phyloP scores from a whole-genome alignment of 2,113 vertebrate species.

The Pelusios castaneus region DNA sequence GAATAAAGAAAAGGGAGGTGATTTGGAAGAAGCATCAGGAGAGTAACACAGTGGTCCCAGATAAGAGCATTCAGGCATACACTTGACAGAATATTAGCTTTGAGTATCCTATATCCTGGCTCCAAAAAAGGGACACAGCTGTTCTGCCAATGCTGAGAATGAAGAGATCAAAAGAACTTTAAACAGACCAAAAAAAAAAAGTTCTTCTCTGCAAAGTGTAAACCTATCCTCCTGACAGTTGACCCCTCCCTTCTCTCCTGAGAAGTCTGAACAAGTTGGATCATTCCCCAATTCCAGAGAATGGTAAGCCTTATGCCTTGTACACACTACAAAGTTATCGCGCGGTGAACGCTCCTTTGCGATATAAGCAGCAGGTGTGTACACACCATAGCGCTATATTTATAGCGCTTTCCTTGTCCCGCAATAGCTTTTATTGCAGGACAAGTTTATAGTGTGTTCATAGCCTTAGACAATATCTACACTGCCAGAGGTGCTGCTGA shows the following conservation, averaged over 20 bases:
- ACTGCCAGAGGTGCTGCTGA: too few species aligned
- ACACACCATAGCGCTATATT: too few species aligned
- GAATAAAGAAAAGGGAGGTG: not conserved
- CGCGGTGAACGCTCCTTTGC: too few species aligned
- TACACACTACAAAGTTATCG: too few species aligned
- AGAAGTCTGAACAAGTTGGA: not conserved
- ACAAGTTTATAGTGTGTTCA: too few species aligned
- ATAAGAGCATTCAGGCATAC: not conserved
- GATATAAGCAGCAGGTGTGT: too few species aligned
- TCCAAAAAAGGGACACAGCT: not conserved
- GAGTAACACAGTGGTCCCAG: not conserved
- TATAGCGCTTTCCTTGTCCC: too few species aligned
- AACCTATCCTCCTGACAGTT: too few species aligned
- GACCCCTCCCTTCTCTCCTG: too few species aligned
- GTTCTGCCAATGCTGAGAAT: not conserved
- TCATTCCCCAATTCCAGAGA: not conserved
- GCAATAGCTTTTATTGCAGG: too few species aligned
- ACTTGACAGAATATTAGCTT: not conserved
- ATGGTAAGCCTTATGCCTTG: not conserved
- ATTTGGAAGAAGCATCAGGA: constrained; percentile 4
- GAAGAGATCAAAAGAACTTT: not conserved
- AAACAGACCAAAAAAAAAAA: not conserved
- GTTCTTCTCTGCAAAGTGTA: not conserved
- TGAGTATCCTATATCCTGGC: not conserved
- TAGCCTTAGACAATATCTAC: not conserved